Evolutionary conservation across 1,140 invertebrate genomes (phyloP).

Genomic region (Papilio glaucus): DNA sequence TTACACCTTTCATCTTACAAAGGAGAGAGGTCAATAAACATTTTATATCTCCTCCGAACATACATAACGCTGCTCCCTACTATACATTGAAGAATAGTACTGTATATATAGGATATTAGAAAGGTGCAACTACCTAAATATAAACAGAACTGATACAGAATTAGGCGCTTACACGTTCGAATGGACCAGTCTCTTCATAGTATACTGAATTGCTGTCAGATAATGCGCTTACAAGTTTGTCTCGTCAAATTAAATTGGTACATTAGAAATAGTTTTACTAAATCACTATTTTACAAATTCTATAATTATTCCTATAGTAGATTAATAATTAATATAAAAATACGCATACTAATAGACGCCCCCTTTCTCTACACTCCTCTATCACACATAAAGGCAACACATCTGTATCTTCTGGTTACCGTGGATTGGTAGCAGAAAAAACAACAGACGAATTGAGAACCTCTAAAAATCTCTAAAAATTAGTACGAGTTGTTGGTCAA

Average conservation of each 20-base stretch:
- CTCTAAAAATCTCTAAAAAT: no score
- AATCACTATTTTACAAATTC: not conserved
- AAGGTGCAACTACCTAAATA: not conserved
- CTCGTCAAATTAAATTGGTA: not conserved
- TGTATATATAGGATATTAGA: constrained; percentile 10
- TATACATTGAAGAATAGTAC: not conserved
- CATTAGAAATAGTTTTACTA: not conserved
- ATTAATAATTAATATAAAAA: no score
- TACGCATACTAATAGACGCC: no score
- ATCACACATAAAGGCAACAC: no score
- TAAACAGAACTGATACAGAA: not conserved
- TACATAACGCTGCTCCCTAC: constrained; percentile 10
- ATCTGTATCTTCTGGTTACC: no score
- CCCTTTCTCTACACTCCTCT: no score
- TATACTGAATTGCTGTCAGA: constrained; percentile 6
- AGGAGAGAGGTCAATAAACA: constrained; percentile 31
- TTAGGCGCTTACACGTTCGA: constrained; percentile 1
- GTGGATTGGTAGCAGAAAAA: no score
- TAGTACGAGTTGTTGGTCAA: no score
- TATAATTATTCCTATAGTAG: no score
- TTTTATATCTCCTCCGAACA: constrained; percentile 26
- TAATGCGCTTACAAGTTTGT: not conserved
- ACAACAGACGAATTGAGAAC: no score
- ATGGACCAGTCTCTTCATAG: constrained; percentile 18
- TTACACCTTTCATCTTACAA: constrained; percentile 32